phyloP scores from a whole-genome alignment of 2,888 invertebrate genomes.

The Meteorus cinctellus region DNA sequence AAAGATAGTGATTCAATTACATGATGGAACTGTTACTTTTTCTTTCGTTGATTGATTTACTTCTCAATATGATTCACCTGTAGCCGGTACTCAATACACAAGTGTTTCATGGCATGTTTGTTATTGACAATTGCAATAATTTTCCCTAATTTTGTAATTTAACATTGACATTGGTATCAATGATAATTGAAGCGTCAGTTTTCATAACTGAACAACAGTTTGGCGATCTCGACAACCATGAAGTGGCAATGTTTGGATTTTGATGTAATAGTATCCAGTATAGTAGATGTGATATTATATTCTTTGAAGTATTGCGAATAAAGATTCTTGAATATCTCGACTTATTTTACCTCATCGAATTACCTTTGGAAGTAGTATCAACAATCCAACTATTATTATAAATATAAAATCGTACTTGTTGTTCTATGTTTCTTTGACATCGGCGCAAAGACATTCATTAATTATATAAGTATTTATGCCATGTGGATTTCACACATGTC shows the following conservation, averaged over 20 bases:
- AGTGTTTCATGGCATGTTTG: neutral
- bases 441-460: conserved; percentile 11
- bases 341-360: neutral
- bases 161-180: neutral
- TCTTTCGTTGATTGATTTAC: neutral
- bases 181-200: too few relatives aligned
- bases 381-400: neutral
- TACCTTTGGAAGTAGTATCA: neutral
- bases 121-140: neutral
- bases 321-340: neutral
- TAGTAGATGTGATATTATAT: neutral
- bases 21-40: neutral
- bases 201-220: neutral
- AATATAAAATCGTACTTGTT: neutral
- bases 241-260: neutral
- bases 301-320: neutral
- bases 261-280: neutral
- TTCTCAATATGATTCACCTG: neutral
- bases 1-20: too few relatives aligned
- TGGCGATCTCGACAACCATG: neutral
- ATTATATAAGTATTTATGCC: neutral
- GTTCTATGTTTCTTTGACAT: neutral
- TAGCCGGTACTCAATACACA: neutral
- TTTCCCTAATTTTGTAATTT: neutral
- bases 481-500: conserved; percentile 2